Percentiles rank a stretch among this genome's conserved stretches.
Conservation (phyloP, 2,797 vertebrate genomes). For the Selene dorsalis region DNA sequence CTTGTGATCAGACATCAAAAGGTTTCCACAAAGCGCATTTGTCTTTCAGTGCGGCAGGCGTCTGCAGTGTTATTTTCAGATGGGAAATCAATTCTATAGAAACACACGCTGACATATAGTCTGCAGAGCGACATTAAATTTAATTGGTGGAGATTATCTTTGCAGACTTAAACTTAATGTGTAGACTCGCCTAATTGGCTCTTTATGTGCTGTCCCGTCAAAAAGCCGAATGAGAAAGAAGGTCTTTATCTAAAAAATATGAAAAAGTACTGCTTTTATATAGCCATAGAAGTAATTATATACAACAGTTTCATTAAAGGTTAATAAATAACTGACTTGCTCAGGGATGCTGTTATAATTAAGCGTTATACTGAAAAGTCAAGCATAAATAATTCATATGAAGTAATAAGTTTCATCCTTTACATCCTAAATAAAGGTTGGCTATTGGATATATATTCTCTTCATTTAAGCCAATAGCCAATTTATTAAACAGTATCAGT, state of each 20-base stretch:
- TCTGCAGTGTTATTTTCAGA: slow-evolving; percentile 43
- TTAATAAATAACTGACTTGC: background rate
- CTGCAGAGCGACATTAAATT: slow-evolving; percentile 43
- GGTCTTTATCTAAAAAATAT: background rate
- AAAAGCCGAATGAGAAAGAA: slow-evolving; percentile 18
- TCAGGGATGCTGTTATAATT: background rate
- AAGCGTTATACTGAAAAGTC: background rate
- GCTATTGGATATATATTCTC: background rate
- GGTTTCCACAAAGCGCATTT: slow-evolving; percentile 46
- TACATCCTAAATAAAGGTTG: background rate
- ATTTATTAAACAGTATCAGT: no score
- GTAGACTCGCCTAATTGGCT: slow-evolving; percentile 14
- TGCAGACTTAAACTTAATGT: slow-evolving; percentile 22
- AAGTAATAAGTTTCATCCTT: background rate
- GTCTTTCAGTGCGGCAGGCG: slow-evolving; percentile 41
- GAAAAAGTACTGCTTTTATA: background rate
- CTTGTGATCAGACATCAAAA: slow-evolving; percentile 74
- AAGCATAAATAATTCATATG: background rate
- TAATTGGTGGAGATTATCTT: slow-evolving; percentile 34
- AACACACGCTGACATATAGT: slow-evolving; percentile 21
- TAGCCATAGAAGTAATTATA: background rate
- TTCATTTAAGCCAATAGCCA: no score
- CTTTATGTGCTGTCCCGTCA: slow-evolving; percentile 9
- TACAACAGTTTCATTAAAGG: background rate
- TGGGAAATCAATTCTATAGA: slow-evolving; percentile 18